Base-by-base conservation (phyloP, 2,888 invertebrate genomes). In the Therioaphis trifolii region DNA sequence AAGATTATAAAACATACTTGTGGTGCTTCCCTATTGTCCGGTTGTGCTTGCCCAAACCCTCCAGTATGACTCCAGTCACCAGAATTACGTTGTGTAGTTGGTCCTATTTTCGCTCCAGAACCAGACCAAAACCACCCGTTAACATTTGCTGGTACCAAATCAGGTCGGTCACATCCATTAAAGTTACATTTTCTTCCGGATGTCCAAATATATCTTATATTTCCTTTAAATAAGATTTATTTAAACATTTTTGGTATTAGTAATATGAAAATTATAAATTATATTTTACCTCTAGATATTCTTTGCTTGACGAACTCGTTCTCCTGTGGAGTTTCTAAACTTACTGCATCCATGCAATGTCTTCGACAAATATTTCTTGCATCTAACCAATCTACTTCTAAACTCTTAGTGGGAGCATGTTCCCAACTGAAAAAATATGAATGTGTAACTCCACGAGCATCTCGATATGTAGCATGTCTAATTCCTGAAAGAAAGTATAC, bases 71-170 rank as follows among this genome's bases (percentile, higher is more conserved):
- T 95, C 96, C 96, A 96, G 89, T 96, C 96, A 58, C 96, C 96
- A 85, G 95, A 93, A 89, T 95, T 96, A 86, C 96, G 92, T 89
- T 95, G 95, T 49, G 93, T 93, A 80, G 96, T 96, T 85, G 96
- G 93, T 69, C 96, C 96, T 88, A 96, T 95, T 90, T 96, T 96
- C 85, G 94, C 96, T 46, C 96, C 96, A 12, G 96, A 96, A 86
- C 96, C 96, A 9, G 95, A 95, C 96, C 96, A 96, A 92, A 96
- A 96, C 96, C 96, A 96, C 84, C 95, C 95, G 89, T 95, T 94
- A 86, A 94, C 92, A 88, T 94, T 94, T 85, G 94, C 92, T n/a
- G 95, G 95, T 89, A 94, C 94, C 87, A 95, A 90, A 89, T 95
- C 95, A 72, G 93, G 89, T 82, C 95, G 91, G 89, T 94, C 94